phyloP scores from a whole-genome alignment of 2,888 invertebrate genomes.

The Chrysodeixis includens region DNA sequence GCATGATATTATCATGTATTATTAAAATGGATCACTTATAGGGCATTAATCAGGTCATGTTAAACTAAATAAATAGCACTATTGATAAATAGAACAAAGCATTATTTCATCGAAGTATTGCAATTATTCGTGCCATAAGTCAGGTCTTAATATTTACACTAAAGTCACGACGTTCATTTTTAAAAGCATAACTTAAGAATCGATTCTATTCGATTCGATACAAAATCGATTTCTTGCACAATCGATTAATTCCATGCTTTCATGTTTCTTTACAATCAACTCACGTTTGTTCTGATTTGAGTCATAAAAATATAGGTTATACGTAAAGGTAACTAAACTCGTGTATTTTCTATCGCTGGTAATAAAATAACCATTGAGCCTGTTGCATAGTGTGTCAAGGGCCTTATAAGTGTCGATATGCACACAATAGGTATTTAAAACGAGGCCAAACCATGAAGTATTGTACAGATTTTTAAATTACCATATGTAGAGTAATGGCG shows the following conservation, averaged over 20 bases:
- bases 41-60: background rate
- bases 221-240: conserved; percentile 49
- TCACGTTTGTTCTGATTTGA: conserved; percentile 25
- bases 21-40: background rate
- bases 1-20: conserved; percentile 15
- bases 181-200: conserved; percentile 53
- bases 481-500: background rate
- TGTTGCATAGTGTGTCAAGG: conserved; percentile 52
- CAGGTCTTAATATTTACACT: conserved; percentile 58
- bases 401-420: conserved; percentile 27
- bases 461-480: background rate
- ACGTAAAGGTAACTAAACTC: conserved; percentile 9
- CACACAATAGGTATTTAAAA: conserved; percentile 28
- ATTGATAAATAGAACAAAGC: conserved; percentile 13
- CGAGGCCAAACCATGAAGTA: conserved; percentile 33
- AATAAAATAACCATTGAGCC: conserved; percentile 35
- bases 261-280: conserved; percentile 29
- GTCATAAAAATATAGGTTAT: conserved; percentile 12
- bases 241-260: conserved; percentile 40
- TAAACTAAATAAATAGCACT: background rate
- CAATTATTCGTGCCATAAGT: conserved; percentile 59
- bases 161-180: conserved; percentile 56
- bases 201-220: conserved; percentile 47
- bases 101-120: conserved; percentile 5
- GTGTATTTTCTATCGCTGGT: conserved; percentile 20